A percentile compares a stretch with the other conserved stretches of the same genome.
Conservation (phyloP, 2,888 invertebrate species). For the Diadegma fenestrale region DNA sequence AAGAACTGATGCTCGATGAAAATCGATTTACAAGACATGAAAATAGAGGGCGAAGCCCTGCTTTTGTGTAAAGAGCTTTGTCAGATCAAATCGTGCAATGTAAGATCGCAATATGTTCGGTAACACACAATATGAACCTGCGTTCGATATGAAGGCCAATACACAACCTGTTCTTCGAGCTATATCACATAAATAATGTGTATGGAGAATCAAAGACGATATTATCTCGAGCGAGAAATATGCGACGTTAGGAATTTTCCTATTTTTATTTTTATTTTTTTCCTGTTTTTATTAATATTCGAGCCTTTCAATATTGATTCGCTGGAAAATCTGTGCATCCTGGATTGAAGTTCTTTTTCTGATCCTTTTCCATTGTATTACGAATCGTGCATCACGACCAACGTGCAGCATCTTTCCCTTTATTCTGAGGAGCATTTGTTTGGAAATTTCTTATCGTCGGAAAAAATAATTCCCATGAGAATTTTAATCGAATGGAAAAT, state of each 20-base stretch:
- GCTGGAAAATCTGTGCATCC: constrained; percentile 42
- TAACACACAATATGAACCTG: constrained; percentile 8
- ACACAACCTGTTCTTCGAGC: constrained; percentile 13
- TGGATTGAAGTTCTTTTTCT: constrained; percentile 1
- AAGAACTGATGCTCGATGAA: neutral
- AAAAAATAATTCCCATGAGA: neutral
- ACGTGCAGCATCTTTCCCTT: constrained; percentile 66
- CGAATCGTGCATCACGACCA: constrained; percentile 72
- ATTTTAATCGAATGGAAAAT: neutral
- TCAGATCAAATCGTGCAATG: constrained; percentile 34
- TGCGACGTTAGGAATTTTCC: neutral
- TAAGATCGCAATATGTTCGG: constrained; percentile 31
- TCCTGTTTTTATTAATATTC: neutral
- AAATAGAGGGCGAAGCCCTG: constrained; percentile 8
- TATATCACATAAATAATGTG: constrained; percentile 25
- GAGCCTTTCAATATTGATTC: constrained; percentile 57
- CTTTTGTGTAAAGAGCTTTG: constrained; percentile 12
- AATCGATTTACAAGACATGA: constrained; percentile 22
- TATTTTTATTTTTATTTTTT: neutral
- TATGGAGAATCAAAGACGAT: constrained; percentile 20
- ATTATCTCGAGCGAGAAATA: constrained; percentile 16
- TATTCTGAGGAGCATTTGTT: neutral
- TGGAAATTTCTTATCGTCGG: neutral
- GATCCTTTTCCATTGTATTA: constrained; percentile 35
- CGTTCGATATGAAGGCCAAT: constrained; percentile 9